Conservation (phyloP, 2,797 vertebrate species). For the Alca torda region DNA sequence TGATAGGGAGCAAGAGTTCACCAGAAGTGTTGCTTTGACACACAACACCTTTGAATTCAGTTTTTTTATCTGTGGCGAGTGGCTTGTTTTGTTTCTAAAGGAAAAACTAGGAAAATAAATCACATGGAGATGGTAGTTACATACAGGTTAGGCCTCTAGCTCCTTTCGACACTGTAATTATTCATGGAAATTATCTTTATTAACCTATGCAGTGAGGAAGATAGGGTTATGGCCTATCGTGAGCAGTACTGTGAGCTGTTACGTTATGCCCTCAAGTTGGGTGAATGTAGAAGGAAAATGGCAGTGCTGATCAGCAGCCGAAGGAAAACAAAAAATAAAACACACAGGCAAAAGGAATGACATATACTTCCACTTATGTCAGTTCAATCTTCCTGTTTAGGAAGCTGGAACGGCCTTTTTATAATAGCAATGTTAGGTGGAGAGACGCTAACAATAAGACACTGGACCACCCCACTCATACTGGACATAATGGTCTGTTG, state of each 20-base stretch:
- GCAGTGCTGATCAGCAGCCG: background rate
- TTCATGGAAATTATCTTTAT: background rate
- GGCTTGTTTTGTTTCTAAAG: background rate
- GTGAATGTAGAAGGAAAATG: background rate
- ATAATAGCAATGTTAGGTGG: background rate
- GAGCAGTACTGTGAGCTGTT: background rate
- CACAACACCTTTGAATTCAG: background rate
- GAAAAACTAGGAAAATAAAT: background rate
- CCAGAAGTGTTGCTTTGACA: background rate
- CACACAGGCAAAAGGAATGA: background rate
- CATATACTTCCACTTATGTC: background rate
- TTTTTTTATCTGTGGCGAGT: background rate
- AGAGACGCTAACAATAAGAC: background rate
- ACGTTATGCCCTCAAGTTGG: background rate
- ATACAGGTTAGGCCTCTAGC: background rate
- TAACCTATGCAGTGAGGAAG: background rate
- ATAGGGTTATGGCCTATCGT: accelerated
- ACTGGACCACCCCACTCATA: background rate
- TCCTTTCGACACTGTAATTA: background rate
- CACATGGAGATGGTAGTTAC: background rate
- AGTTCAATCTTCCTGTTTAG: background rate
- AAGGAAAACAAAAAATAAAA: background rate
- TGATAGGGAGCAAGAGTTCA: background rate
- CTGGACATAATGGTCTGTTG: background rate
- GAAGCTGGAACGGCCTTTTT: background rate